Conservation (phyloP, 2,113 vertebrate genomes). For the Himantopus leucocephalus region DNA sequence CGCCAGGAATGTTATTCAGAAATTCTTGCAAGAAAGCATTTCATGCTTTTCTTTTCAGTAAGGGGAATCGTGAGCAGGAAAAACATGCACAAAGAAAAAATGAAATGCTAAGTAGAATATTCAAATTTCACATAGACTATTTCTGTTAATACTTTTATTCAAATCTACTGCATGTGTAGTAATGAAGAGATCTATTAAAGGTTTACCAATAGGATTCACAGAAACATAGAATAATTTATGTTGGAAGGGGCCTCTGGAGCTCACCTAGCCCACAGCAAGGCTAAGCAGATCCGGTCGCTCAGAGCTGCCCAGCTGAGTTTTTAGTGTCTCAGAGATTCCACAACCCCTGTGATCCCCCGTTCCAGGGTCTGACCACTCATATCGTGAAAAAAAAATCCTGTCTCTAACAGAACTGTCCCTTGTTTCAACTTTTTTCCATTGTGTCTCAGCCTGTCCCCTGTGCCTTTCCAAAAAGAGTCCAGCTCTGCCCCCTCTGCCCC, state of each 20-base stretch:
- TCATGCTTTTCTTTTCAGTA: background rate
- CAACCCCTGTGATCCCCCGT: accelerated
- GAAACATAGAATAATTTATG: background rate
- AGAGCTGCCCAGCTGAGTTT: background rate
- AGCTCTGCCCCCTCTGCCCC: background rate
- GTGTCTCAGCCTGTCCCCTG: background rate
- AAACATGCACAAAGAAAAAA: background rate
- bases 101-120: background rate
- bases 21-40: background rate
- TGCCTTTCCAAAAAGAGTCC: background rate
- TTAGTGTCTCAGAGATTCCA: background rate
- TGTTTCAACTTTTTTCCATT: background rate
- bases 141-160: background rate
- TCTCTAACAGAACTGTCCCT: background rate
- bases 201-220: background rate
- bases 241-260: background rate
- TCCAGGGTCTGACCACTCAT: background rate
- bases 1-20: background rate
- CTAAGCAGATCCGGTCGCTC: background rate
- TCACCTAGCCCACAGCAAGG: background rate
- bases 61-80: background rate
- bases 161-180: background rate
- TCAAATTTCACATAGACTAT: background rate
- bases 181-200: constrained; percentile 4
- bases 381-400: accelerated